phyloP scores from a whole-genome alignment of 2,888 invertebrate genomes.

The Eupithecia subumbrata region DNA sequence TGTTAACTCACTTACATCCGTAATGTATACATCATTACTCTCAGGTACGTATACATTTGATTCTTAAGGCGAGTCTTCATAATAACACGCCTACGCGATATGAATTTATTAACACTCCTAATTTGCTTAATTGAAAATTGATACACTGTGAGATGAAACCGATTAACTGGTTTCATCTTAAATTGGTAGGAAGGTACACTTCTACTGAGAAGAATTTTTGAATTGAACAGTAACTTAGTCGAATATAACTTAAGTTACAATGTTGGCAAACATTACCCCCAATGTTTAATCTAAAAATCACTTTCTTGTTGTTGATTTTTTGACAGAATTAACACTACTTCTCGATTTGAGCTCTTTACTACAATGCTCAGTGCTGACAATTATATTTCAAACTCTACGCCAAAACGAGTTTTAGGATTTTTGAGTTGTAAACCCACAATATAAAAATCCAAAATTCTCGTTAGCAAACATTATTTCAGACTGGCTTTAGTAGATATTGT shows the following conservation, averaged over 20 bases:
- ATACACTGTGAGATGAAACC: conserved; percentile 13
- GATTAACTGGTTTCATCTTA: conserved; percentile 2
- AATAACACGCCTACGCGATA: conserved; percentile 29
- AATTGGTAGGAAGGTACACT: background rate
- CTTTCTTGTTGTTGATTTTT: background rate
- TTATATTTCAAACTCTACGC: too few relatives aligned
- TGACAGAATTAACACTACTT: too few relatives aligned
- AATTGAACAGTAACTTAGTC: background rate
- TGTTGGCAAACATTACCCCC: too few relatives aligned
- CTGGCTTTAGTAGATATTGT: too few relatives aligned
- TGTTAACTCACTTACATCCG: too few relatives aligned
- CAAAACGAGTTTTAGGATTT: too few relatives aligned
- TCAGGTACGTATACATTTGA: conserved; percentile 10
- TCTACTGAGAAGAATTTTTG: background rate
- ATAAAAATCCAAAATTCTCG: too few relatives aligned
- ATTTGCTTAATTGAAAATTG: conserved; percentile 17
- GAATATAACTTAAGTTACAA: background rate
- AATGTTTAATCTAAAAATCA: background rate
- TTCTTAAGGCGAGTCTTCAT: conserved; percentile 25
- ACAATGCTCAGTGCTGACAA: too few relatives aligned
- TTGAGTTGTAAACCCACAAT: too few relatives aligned
- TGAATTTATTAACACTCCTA: conserved; percentile 29
- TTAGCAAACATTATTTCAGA: too few relatives aligned
- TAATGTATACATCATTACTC: conserved; percentile 1
- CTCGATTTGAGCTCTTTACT: too few relatives aligned